phyloP scores from a whole-genome alignment of 2,797 vertebrate genomes.

The Onychomys torridus region DNA sequence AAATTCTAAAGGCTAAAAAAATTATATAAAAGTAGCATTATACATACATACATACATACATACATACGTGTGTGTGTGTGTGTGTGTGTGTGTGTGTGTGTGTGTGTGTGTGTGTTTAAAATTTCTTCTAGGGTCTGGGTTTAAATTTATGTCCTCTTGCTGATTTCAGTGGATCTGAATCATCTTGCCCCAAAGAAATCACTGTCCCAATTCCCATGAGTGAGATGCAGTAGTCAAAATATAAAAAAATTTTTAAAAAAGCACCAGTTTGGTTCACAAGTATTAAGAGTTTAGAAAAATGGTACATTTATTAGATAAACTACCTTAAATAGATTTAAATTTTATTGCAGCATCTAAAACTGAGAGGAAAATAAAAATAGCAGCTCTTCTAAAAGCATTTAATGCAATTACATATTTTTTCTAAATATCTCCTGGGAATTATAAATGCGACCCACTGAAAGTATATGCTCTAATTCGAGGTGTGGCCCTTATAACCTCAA shows the following conservation, averaged over 20 bases:
- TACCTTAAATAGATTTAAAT: conserved; percentile 43
- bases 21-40: neutral
- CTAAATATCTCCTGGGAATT: conserved; percentile 10
- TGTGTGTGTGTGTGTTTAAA: too few relatives aligned
- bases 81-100: too few relatives aligned
- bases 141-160: conserved; percentile 46
- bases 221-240: conserved; percentile 2
- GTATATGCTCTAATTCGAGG: neutral
- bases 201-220: neutral
- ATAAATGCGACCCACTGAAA: conserved; percentile 7
- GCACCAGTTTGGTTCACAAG: conserved; percentile 1
- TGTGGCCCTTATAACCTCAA: neutral
- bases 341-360: conserved; percentile 33
- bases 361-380: neutral
- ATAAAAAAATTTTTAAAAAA: conserved; percentile 24
- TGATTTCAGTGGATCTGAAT: conserved; percentile 43
- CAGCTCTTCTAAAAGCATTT: conserved; percentile 53
- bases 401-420: conserved; percentile 38
- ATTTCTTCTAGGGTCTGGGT: conserved; percentile 2
- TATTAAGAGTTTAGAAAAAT: conserved; percentile 19
- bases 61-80: too few relatives aligned
- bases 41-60: neutral
- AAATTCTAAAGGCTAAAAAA: conserved; percentile 60
- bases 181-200: conserved; percentile 47
- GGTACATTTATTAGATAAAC: conserved; percentile 40